These are phyloP conservation scores for Corythucha ciliata DNA, from an alignment of 2,888 invertebrate genomes.

Conservation along the genomic window DNA sequence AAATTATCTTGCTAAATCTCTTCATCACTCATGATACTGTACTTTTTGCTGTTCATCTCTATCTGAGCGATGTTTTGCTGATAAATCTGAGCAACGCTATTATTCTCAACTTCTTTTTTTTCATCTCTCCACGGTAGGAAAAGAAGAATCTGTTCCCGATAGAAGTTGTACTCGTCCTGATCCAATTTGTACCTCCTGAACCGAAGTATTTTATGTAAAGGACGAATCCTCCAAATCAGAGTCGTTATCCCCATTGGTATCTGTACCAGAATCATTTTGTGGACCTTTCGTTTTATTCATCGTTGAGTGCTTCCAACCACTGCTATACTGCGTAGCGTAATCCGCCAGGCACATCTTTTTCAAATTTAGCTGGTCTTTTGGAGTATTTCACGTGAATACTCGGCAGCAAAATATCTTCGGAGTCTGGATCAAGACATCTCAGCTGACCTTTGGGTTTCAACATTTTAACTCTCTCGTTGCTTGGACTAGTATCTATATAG, in stretches of 20 bases:
- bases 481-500: slow-evolving; percentile 19
- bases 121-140: slow-evolving; percentile 24
- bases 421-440: not conserved
- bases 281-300: not conserved
- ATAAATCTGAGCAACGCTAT: not conserved
- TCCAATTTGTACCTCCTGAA: slow-evolving; percentile 17
- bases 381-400: slow-evolving; percentile 9
- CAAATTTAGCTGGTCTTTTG: slow-evolving; percentile 2
- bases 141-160: slow-evolving; percentile 20
- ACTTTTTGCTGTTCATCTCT: not conserved
- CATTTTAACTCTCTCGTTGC: not conserved
- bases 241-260: not conserved
- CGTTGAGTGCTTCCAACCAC: not conserved
- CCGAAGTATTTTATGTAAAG: slow-evolving; percentile 12
- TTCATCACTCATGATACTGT: not conserved
- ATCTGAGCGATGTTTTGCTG: not conserved
- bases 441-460: slow-evolving; percentile 1
- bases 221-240: not conserved
- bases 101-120: slow-evolving; percentile 18
- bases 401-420: slow-evolving; percentile 8
- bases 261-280: not conserved
- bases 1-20: not conserved
- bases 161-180: slow-evolving; percentile 20
- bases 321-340: slow-evolving; percentile 4
- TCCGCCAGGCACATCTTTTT: slow-evolving; percentile 14